Evolutionary conservation across 2,888 invertebrate species (phyloP).

Genomic region (Tryphoninae sp.): DNA sequence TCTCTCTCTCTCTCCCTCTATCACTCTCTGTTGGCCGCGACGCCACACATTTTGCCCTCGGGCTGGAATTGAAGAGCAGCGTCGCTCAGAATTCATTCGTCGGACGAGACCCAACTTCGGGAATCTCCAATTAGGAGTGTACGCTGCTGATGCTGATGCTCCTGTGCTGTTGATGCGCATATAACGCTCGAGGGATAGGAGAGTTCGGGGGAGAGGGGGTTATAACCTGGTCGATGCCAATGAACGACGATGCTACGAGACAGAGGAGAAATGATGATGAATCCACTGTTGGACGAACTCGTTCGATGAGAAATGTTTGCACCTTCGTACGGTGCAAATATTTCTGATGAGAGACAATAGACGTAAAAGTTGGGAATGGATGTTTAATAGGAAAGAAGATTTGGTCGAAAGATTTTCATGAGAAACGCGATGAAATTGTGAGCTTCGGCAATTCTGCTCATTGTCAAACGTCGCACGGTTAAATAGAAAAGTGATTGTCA

Average conservation of each 20-base stretch:
- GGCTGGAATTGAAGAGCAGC: constrained; percentile 76
- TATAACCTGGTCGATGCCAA: constrained; percentile 16
- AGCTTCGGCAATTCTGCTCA: no score
- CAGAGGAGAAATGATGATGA: background rate
- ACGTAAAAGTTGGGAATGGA: background rate
- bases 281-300: background rate
- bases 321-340: background rate
- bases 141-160: constrained; percentile 25
- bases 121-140: constrained; percentile 76
- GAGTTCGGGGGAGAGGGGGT: constrained; percentile 38
- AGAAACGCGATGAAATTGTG: no score
- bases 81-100: constrained; percentile 75
- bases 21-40: constrained; percentile 23
- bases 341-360: background rate
- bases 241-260: background rate
- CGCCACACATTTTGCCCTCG: constrained; percentile 68
- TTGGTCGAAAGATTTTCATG: no score
- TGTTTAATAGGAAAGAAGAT: background rate
- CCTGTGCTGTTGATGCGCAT: constrained; percentile 43
- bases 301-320: background rate
- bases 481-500: no score
- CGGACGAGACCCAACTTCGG: constrained; percentile 72
- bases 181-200: constrained; percentile 49
- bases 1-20: background rate
- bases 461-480: no score